Evolutionary conservation across 2,797 vertebrate genomes (phyloP), one percentile per base, ranked within the genome.

Genomic region (Myiotriccus ornatus): DNA sequence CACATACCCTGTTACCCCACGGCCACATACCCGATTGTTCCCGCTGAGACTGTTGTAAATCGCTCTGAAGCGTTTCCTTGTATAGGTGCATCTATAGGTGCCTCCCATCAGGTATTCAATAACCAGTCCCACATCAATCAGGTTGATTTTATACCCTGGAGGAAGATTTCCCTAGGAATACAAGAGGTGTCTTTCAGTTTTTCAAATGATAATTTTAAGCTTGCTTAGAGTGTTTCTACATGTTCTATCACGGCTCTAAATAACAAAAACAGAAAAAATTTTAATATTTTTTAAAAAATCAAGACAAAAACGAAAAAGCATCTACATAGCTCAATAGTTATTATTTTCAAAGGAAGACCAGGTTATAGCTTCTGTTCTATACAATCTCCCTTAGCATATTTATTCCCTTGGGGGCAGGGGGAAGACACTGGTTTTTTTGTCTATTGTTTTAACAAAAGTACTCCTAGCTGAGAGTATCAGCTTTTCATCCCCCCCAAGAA

Each of bases 41-140:
- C 99, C 99, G 43, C 99, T 99, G 94, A 99, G 99, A 93, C 99
- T 99, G 96, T 99, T 99, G 98, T 99, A 99, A 96, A 99, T 99
- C n/a, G 99, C 98, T 91, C 99, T 95, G 68, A 99, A 99, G 91
- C 99, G 99, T 91, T 99, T 99, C 95, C 99, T 98, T 44, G 99
- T 99, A 34, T 99, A 99, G 89, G 99, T 99, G 96, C 99, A 99
- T 93, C 99, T 98, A 96, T 99, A 99, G 43, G 99, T 99, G 95
- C 99, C 99, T 73, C 99, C 99, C 99, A 99, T 99, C 92, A 99
- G 98, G 96, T 97, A 99, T 93, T 99, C 99, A 83, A 99, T 99
- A 90, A 99, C 99, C 94, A 99, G 98, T 19, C 99, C 99, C 78
- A 99, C 98, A 56, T 99, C 99, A 82, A 99, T 99, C 96, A 99